A percentile compares a stretch with the other conserved stretches of the same genome.
Conservation (phyloP, 1,140 invertebrate species). For the Neodiprion fabricii region DNA sequence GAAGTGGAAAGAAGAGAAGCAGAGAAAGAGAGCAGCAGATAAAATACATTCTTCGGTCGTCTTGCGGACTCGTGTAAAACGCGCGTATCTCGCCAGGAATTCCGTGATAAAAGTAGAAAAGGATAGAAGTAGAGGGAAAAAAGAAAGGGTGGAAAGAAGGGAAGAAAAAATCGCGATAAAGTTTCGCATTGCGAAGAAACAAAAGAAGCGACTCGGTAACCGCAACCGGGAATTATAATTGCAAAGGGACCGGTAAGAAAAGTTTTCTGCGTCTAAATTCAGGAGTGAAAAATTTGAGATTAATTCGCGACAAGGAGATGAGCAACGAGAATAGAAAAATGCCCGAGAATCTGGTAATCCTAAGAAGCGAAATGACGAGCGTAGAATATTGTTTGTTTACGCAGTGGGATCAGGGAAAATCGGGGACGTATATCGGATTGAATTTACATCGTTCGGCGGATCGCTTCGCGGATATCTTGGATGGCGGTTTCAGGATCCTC, state of each 20-base stretch:
- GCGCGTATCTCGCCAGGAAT: no score
- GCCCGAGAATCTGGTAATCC: no score
- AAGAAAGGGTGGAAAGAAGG: neutral
- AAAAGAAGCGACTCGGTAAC: neutral
- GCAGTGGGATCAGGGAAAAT: neutral
- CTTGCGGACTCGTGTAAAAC: no score
- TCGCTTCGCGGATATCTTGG: constrained; percentile 20
- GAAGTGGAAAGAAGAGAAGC: neutral
- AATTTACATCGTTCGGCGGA: constrained; percentile 36
- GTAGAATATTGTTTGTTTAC: no score
- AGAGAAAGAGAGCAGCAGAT: neutral
- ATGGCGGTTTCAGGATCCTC: constrained; percentile 14
- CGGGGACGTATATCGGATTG: constrained; percentile 34
- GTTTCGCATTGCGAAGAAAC: neutral
- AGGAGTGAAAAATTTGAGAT: no score
- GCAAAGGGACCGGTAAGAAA: no score
- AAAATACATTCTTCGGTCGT: neutral
- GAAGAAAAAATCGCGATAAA: neutral
- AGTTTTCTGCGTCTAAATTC: no score
- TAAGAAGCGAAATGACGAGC: no score
- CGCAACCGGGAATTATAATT: neutral
- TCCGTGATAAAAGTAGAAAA: neutral
- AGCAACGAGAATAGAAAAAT: no score
- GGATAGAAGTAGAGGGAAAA: neutral
- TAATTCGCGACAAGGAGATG: no score